Evolutionary conservation across 1,140 invertebrate species (phyloP), one percentile per base, ranked within the genome.

Genomic region (Atta colombica): DNA sequence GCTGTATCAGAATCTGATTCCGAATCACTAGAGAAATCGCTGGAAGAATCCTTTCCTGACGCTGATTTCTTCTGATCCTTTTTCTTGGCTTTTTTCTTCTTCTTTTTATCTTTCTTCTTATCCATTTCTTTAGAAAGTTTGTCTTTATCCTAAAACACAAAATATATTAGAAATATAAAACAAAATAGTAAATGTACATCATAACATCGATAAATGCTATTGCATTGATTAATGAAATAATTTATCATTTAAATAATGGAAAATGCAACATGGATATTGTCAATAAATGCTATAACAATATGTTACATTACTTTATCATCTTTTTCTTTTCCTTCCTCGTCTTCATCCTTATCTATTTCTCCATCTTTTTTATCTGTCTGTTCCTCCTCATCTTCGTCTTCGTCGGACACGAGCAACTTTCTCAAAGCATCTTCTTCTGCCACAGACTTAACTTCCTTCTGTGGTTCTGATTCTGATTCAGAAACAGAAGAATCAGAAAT

Each of bases 371-470:
- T 96, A 58, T 96, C 95, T 55, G 96, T 95, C 84, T 98, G 95
- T 80, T 97, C 96, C 85, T 98, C 98, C 39, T 98, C 97, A 55
- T 99, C 98, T 16, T 98, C 97, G 71, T 98, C 98, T 92, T 98
- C 98, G 91, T 99, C 98, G 0, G 98, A 99, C 2, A 97, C 98
- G 18, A 99, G 96, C 18, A 99, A 96, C 94, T 98, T 98, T 87
- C 97, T 96, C 72, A 98, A 96, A 0, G 97, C 99, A 93, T 98
- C 98, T 95, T 99, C 99, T 94, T 99, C 98, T 6, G 97, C 98
- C 0, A 99, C 98, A 90, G 98, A 96, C 92, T 98, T 98, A 94
- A 96, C 96, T 95, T 97, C 97, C 92, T 97, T 98, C 90, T 96
- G 97, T 88, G 95, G 95, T 95, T 97, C 97, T 49, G 96, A 96